Percentiles rank a stretch among this genome's conserved stretches.
Conservation (phyloP, 2,888 invertebrate genomes). For the Drosophila paranaensis region DNA sequence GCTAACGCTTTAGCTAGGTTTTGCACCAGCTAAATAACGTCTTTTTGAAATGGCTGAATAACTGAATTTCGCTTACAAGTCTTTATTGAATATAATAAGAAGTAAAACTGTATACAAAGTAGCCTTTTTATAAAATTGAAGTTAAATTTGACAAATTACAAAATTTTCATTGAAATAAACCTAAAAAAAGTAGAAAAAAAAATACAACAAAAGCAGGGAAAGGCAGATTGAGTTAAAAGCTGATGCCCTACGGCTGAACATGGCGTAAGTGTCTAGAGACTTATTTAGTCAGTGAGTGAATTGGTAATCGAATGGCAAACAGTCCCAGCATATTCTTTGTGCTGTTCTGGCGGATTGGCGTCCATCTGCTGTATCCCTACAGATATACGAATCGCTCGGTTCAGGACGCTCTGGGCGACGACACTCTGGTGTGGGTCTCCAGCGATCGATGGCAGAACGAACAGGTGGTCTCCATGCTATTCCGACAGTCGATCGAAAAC, state of each 20-base stretch:
- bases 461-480: not conserved
- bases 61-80: not conserved
- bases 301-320: not conserved
- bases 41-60: not conserved
- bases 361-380: slow-evolving; percentile 40
- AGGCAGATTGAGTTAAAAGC: not conserved
- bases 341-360: slow-evolving; percentile 42
- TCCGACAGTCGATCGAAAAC: slow-evolving; percentile 8
- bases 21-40: slow-evolving; percentile 4
- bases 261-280: slow-evolving; percentile 18
- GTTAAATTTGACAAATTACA: not conserved
- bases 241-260: not conserved
- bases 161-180: slow-evolving; percentile 5
- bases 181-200: not conserved
- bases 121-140: not conserved
- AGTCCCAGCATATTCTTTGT: slow-evolving; percentile 14
- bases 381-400: slow-evolving; percentile 26
- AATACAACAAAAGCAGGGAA: not conserved
- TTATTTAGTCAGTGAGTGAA: not conserved
- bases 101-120: not conserved
- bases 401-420: slow-evolving; percentile 36
- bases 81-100: not conserved
- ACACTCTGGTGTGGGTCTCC: slow-evolving; percentile 32
- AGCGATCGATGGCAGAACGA: slow-evolving; percentile 7
- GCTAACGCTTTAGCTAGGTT: slow-evolving; percentile 19